phyloP scores from a whole-genome alignment of 2,888 invertebrate species.

The Fragum whitleyi region DNA sequence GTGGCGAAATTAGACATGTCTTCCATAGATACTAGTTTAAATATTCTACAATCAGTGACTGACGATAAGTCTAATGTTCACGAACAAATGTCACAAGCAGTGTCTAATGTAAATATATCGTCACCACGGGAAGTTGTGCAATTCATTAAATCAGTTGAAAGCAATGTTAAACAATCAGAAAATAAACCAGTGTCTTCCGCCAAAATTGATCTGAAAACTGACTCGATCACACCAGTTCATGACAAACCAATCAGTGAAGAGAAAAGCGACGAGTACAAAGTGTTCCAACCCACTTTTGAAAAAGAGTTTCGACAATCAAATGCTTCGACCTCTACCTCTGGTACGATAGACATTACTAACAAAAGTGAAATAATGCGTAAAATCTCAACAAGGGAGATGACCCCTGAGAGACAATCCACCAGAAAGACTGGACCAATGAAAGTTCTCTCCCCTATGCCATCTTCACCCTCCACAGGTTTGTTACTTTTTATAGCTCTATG shows the following conservation, averaged over 20 bases:
- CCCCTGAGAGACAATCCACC: conserved; percentile 56
- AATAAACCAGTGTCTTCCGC: not conserved
- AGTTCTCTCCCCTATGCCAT: conserved; percentile 44
- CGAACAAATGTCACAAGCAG: conserved; percentile 36
- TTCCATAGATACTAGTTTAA: conserved; percentile 71
- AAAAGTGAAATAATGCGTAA: conserved; percentile 61
- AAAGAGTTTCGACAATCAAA: conserved; percentile 22
- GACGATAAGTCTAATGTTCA: conserved; percentile 22
- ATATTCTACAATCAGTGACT: conserved; percentile 61
- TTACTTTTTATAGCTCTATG: not conserved
- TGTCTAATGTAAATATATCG: conserved; percentile 59
- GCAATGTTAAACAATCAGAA: conserved; percentile 34
- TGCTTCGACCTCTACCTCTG: conserved; percentile 10
- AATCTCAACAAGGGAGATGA: conserved; percentile 58
- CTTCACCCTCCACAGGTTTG: conserved; percentile 24
- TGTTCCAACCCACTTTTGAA: conserved; percentile 25
- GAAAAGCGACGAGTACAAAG: not conserved
- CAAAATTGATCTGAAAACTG: conserved; percentile 9
- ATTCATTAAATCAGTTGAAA: conserved; percentile 66
- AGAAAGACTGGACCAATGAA: conserved; percentile 58
- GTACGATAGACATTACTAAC: conserved; percentile 57
- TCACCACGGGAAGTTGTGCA: conserved; percentile 66
- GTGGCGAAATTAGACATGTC: conserved; percentile 61
- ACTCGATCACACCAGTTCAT: not conserved
- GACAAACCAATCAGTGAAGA: not conserved